Conservation (phyloP, 2,888 invertebrate species). For the Diaperis boleti region DNA sequence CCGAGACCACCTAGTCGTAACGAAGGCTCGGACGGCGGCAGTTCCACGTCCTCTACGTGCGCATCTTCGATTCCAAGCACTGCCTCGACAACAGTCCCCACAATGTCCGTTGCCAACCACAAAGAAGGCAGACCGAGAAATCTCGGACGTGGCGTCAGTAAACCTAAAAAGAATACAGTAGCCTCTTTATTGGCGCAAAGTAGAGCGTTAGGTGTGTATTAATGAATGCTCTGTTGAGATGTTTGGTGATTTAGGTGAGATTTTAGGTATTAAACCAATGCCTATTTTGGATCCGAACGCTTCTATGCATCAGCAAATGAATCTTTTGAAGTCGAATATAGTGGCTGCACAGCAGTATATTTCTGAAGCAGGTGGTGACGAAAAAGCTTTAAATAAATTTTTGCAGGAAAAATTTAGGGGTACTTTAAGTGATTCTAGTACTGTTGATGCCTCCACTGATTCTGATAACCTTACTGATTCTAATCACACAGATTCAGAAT, state of each 20-base stretch:
- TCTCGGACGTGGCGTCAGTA: slow-evolving; percentile 87
- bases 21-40: slow-evolving; percentile 61
- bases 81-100: slow-evolving; percentile 46
- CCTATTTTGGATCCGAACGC: slow-evolving; percentile 70
- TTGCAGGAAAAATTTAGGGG: slow-evolving; percentile 71
- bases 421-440: slow-evolving; percentile 70
- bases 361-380: slow-evolving; percentile 64
- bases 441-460: slow-evolving; percentile 71
- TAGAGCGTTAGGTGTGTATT: slow-evolving; percentile 74
- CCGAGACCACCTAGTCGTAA: slow-evolving; percentile 70
- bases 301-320: slow-evolving; percentile 71
- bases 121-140: slow-evolving; percentile 87
- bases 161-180: slow-evolving; percentile 93
- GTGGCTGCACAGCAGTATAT: slow-evolving; percentile 77
- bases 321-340: slow-evolving; percentile 70
- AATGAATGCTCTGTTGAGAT: neutral
- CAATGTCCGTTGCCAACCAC: slow-evolving; percentile 56
- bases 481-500: slow-evolving; percentile 72
- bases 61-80: slow-evolving; percentile 51
- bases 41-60: slow-evolving; percentile 58
- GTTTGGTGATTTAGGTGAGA: slow-evolving; percentile 14
- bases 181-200: slow-evolving; percentile 90
- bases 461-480: slow-evolving; percentile 73
- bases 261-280: slow-evolving; percentile 76
- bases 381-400: slow-evolving; percentile 67